Evolutionary conservation across 2,888 invertebrate genomes (phyloP).

Genomic region (Epicampocera succincta): DNA sequence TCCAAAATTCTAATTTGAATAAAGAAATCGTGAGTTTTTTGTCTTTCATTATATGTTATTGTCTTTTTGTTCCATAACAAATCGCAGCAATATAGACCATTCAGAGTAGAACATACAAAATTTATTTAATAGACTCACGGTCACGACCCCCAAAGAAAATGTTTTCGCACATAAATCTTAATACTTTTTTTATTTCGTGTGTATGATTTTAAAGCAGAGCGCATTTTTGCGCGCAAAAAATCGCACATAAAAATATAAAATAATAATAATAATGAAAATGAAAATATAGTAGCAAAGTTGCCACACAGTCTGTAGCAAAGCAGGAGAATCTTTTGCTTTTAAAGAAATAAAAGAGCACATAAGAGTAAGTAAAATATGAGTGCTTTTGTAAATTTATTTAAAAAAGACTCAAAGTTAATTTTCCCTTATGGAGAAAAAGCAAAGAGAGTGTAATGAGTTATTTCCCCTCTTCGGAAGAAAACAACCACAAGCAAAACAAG

Average conservation of each 20-base stretch:
- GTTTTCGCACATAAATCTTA: conserved; percentile 80
- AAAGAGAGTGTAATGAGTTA: conserved; percentile 42
- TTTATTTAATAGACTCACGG: conserved; percentile 69
- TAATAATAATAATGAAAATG: conserved; percentile 8
- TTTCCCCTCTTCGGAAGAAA: conserved; percentile 51
- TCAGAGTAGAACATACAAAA: conserved; percentile 45
- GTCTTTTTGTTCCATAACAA: not conserved
- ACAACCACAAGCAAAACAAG: conserved; percentile 4
- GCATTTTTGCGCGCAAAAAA: conserved; percentile 43
- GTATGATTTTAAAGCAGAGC: conserved; percentile 55
- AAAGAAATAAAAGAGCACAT: conserved; percentile 4
- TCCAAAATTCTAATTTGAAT: too few relatives aligned
- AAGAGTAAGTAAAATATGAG: conserved; percentile 38
- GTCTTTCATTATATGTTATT: conserved; percentile 13
- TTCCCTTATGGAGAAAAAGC: not conserved
- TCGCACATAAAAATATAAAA: conserved; percentile 28
- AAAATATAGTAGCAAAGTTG: conserved; percentile 60
- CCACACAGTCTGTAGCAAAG: conserved; percentile 71
- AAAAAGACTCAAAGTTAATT: conserved; percentile 53
- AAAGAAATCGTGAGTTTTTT: not conserved
- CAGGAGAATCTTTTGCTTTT: conserved; percentile 15
- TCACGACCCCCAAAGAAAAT: conserved; percentile 72
- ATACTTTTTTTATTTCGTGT: conserved; percentile 72
- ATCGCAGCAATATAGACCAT: conserved; percentile 32
- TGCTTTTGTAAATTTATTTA: not conserved